Base-by-base conservation (phyloP, 2,797 vertebrate genomes). In the Squalus acanthias region DNA sequence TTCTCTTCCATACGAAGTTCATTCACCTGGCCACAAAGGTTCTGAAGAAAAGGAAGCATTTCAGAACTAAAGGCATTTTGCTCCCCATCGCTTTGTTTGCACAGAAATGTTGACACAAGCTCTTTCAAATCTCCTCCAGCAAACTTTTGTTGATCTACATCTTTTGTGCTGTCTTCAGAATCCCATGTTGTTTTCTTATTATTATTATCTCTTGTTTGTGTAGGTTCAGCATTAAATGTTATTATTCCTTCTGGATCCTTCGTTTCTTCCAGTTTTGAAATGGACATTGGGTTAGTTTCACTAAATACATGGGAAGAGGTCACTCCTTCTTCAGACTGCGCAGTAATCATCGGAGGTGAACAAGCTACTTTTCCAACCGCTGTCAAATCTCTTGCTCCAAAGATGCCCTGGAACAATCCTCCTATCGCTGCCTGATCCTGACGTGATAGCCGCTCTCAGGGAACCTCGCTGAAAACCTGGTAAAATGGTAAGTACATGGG, bases 41-140 rank as follows among this genome's bases (percentile, higher is more conserved):
- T 98, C 96, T 98, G 98, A 39, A 99, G 98, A 95, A 99, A 96
- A 17, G 99, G 98, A 85, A 99, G 98, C 60, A 98, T 96, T 88
- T 98, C 98, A 0, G 98, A 97, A 79, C 96, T 63, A 24, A 97
- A 95, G 3, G 70, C 15, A 0, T 89, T 96, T 29, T 96, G 96
- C 82, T 65, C 39, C 82, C 96, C 96, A 0, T 97, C 97, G 0
- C 29, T 95, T 96, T 97, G 97, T 22, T 97, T 97, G 53, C 97
- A 98, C 93, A 98, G 96, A 92, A 98, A 97, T 69, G 97, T 96
- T 95, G 97, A 98, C 12, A 97, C 57, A 69, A 96, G 0, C 0
- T 82, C 95, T 97, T 97, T 97, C 57, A 97, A 96, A 60, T 96
- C 91, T 46, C 82, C 97, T 96, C 96, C 96, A 88, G 97, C 94